Evolutionary conservation across 1,140 invertebrate species (phyloP).

Genomic region (Coelopa frigida): DNA sequence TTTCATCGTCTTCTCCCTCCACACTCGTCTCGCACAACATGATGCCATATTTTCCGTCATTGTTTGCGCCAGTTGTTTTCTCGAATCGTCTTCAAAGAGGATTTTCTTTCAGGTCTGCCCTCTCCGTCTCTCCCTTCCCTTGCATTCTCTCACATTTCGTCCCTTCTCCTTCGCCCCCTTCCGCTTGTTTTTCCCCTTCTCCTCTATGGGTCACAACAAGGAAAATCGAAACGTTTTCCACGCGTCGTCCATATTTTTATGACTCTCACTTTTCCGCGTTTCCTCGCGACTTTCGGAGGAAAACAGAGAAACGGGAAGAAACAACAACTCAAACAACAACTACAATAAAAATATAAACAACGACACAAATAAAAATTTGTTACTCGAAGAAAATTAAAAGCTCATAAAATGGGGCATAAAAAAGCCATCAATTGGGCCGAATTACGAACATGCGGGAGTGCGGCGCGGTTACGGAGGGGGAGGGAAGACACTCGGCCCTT

Average conservation of each 20-base stretch:
- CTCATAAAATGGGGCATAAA: no score
- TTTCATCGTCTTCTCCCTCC: neutral
- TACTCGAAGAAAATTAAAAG: no score
- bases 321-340: no score
- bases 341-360: no score
- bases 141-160: conserved; percentile 7
- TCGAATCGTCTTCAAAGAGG: conserved; percentile 19
- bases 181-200: neutral
- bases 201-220: neutral
- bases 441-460: no score
- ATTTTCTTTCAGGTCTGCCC: conserved; percentile 19
- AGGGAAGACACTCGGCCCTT: no score
- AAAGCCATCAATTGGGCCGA: no score
- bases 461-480: no score
- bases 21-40: conserved; percentile 7
- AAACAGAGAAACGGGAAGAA: no score
- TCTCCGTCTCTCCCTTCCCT: conserved; percentile 17
- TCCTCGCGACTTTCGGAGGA: neutral
- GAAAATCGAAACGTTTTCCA: neutral
- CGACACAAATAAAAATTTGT: no score
- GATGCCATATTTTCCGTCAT: neutral
- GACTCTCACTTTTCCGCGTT: neutral
- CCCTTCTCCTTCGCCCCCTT: conserved; percentile 9
- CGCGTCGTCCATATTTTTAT: neutral
- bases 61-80: conserved; percentile 3